Evolutionary conservation across 2,888 invertebrate genomes (phyloP).

Genomic region (Cactoblastis cactorum): DNA sequence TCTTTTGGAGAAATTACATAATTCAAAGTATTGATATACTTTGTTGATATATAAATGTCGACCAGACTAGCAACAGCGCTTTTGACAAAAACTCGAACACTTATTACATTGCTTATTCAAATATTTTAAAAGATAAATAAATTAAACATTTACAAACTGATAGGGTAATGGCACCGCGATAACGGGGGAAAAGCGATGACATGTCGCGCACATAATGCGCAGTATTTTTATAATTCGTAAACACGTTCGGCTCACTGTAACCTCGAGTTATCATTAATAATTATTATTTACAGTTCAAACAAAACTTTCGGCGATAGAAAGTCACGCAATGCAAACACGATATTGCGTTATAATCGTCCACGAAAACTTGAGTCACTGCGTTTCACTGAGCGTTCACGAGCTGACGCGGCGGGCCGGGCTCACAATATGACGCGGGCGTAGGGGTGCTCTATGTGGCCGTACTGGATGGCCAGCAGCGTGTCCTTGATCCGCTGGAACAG

Average conservation of each 20-base stretch:
- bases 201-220: slow-evolving; percentile 32
- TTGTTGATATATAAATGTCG: neutral
- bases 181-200: slow-evolving; percentile 31
- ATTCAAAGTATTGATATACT: too few species aligned
- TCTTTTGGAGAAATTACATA: neutral
- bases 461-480: slow-evolving; percentile 92
- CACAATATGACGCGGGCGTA: slow-evolving; percentile 82
- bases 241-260: slow-evolving; percentile 24
- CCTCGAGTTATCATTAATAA: slow-evolving; percentile 46
- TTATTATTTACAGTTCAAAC: slow-evolving; percentile 38
- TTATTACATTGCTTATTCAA: neutral
- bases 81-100: neutral
- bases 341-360: slow-evolving; percentile 25
- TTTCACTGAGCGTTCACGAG: slow-evolving; percentile 21
- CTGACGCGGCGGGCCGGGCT: slow-evolving; percentile 16
- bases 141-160: slow-evolving; percentile 29
- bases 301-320: slow-evolving; percentile 34
- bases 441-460: slow-evolving; percentile 90
- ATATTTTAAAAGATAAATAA: slow-evolving; percentile 27
- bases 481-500: slow-evolving; percentile 86
- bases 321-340: slow-evolving; percentile 35
- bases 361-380: slow-evolving; percentile 25
- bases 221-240: slow-evolving; percentile 25
- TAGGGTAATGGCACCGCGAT: slow-evolving; percentile 25
- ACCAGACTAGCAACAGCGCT: neutral